These are phyloP conservation scores for Thalassoma bifasciatum DNA, from an alignment of 2,113 vertebrate genomes.

Conservation along the genomic window DNA sequence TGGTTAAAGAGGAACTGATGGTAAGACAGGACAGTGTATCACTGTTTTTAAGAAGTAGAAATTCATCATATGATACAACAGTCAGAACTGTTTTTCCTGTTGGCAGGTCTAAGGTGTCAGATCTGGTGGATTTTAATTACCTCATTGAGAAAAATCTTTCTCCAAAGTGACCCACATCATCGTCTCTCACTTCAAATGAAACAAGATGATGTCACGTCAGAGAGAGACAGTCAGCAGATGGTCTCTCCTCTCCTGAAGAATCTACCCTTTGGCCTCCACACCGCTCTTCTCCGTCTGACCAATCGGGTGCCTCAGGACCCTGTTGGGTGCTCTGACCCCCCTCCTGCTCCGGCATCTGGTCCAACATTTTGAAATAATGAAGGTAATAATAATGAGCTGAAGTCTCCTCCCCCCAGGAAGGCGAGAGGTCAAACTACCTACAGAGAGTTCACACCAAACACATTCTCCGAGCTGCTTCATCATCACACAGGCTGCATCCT, in stretches of 20 bases:
- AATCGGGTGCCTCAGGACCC: slow-evolving; percentile 69
- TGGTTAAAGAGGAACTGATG: too few species aligned
- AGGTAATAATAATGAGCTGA: slow-evolving; percentile 75
- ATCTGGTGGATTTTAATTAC: too few species aligned
- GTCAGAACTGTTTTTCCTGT: background rate
- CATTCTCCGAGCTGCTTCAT: slow-evolving; percentile 49
- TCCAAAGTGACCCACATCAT: slow-evolving; percentile 1
- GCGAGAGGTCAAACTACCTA: slow-evolving; percentile 73
- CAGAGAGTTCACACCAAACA: slow-evolving; percentile 63
- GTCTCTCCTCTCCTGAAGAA: slow-evolving; percentile 71
- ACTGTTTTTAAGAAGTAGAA: too few species aligned
- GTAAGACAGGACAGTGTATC: too few species aligned
- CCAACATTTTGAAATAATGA: slow-evolving; percentile 67
- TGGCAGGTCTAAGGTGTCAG: background rate
- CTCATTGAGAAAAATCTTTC: background rate
- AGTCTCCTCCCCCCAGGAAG: slow-evolving; percentile 52
- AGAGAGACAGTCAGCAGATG: slow-evolving; percentile 73
- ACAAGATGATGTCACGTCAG: slow-evolving; percentile 37
- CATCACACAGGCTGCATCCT: background rate
- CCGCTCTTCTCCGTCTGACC: slow-evolving; percentile 64
- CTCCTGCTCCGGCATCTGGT: slow-evolving; percentile 80
- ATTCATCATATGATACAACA: too few species aligned
- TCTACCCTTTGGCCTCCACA: slow-evolving; percentile 75
- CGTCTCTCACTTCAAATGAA: slow-evolving; percentile 31
- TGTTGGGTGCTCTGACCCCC: slow-evolving; percentile 59